phyloP scores from a whole-genome alignment of 2,797 vertebrate species.

The Potorous gilbertii region DNA sequence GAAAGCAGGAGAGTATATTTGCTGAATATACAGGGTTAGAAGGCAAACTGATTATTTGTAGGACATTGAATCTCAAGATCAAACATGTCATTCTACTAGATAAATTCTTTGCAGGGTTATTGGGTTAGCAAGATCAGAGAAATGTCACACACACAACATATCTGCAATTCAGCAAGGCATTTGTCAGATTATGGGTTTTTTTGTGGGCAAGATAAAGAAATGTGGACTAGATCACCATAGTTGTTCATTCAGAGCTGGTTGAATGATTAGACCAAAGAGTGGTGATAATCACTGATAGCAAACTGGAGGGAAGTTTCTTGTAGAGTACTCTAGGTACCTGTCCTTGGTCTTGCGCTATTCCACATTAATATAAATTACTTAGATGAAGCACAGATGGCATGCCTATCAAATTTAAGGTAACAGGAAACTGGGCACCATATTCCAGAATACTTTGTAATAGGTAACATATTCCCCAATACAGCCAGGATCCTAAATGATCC shows the following conservation, averaged over 20 bases:
- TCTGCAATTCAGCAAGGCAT: neutral
- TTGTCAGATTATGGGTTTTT: neutral
- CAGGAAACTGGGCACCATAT: neutral
- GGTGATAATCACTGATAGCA: neutral
- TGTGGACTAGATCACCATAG: neutral
- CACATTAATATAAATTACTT: neutral
- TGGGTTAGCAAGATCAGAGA: neutral
- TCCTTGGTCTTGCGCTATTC: neutral
- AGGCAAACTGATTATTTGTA: neutral
- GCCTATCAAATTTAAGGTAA: neutral
- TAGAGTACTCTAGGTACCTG: neutral
- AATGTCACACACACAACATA: neutral
- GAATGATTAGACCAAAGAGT: neutral
- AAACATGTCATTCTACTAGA: neutral
- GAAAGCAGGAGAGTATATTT: neutral
- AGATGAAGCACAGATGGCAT: neutral
- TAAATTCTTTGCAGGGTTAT: neutral
- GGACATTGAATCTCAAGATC: neutral
- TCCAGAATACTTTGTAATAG: neutral
- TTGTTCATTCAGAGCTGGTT: neutral
- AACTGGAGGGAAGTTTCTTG: neutral
- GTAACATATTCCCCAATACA: neutral
- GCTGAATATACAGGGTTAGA: neutral
- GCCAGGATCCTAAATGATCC: neutral
- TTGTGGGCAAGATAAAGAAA: neutral